Percentiles rank a stretch among this genome's conserved stretches.
These are phyloP conservation scores for Diabrotica undecimpunctata DNA, from an alignment of 1,140 invertebrate genomes.

Conservation along the genomic window DNA sequence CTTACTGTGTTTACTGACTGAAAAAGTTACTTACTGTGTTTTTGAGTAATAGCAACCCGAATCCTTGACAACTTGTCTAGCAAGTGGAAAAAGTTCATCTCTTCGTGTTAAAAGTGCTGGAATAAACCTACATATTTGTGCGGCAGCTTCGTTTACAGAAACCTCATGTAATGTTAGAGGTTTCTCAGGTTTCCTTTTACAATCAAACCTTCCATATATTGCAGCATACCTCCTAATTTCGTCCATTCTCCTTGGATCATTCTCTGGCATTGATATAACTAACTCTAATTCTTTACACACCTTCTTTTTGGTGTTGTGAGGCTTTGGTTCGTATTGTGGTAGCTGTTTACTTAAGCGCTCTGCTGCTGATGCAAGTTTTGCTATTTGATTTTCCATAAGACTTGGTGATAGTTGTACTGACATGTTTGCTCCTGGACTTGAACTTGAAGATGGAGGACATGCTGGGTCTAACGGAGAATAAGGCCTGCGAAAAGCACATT, in stretches of 20 bases:
- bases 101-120: conserved; percentile 86
- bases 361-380: conserved; percentile 76
- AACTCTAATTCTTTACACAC: conserved; percentile 89
- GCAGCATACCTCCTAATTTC: conserved; percentile 93
- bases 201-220: conserved; percentile 95
- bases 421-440: conserved; percentile 54
- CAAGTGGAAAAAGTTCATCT: conserved; percentile 92
- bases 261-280: conserved; percentile 85
- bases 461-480: conserved; percentile 53
- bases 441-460: conserved; percentile 54
- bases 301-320: conserved; percentile 87
- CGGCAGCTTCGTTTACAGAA: conserved; percentile 95
- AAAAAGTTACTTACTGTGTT: conserved; percentile 40
- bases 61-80: conserved; percentile 89
- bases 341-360: conserved; percentile 77
- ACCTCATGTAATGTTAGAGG: conserved; percentile 95
- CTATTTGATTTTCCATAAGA: conserved; percentile 78
- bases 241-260: conserved; percentile 84
- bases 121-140: conserved; percentile 87
- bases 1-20: too few species aligned
- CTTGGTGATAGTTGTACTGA: conserved; percentile 70
- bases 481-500: conserved; percentile 40
- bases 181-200: conserved; percentile 93
- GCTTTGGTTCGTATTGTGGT: conserved; percentile 82
- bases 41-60: conserved; percentile 75